These are phyloP conservation scores for Carcharodon carcharias DNA, from an alignment of 2,797 vertebrate species.

Conservation along the genomic window DNA sequence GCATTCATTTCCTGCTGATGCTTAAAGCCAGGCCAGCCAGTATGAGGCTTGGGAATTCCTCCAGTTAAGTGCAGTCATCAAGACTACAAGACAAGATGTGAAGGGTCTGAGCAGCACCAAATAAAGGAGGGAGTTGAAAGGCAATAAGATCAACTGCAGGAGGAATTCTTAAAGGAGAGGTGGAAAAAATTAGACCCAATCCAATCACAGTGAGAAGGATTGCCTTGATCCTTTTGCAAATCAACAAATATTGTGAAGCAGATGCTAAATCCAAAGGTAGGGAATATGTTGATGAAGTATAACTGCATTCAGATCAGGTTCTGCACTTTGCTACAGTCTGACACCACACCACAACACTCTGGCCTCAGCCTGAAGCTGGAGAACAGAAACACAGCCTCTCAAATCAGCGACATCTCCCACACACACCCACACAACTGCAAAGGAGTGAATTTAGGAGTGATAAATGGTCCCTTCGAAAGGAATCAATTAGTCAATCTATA, in stretches of 20 bases:
- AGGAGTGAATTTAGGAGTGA: slow-evolving; percentile 9
- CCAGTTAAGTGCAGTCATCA: neutral
- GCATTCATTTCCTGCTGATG: neutral
- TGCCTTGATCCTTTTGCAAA: neutral
- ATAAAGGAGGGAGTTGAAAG: neutral
- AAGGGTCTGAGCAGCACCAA: neutral
- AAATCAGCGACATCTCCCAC: neutral
- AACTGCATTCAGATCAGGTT: neutral
- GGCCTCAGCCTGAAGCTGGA: neutral
- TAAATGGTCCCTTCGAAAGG: neutral
- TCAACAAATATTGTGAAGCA: neutral
- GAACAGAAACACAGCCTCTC: neutral
- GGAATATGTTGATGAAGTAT: too few species aligned
- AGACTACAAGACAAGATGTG: neutral
- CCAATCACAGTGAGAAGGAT: neutral
- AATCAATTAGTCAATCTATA: slow-evolving; percentile 14
- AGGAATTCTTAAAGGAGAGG: neutral
- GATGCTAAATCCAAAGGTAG: neutral
- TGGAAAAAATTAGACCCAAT: neutral
- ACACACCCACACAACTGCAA: slow-evolving; percentile 2
- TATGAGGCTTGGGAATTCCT: neutral
- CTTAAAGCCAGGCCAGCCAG: neutral
- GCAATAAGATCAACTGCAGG: neutral
- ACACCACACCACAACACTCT: neutral
- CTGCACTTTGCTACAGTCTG: neutral